Evolutionary conservation across 2,113 vertebrate genomes (phyloP).

Genomic region (Orientallactaga bullata): DNA sequence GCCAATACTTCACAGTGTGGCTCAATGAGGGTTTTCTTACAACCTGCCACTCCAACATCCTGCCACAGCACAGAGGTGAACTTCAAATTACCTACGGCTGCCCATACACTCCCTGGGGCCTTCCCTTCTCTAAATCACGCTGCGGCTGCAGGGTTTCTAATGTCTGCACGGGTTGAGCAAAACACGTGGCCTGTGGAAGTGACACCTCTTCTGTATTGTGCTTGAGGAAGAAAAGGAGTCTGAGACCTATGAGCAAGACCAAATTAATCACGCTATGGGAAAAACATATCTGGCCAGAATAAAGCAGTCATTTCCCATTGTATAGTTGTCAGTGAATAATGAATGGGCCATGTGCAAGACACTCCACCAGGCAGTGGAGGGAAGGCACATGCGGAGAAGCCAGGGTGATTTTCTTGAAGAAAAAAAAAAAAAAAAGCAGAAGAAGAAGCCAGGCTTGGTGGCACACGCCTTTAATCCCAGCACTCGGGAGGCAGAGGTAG

Average conservation of each 20-base stretch:
- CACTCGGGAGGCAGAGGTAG: too few species aligned
- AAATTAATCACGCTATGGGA: constrained; percentile 42
- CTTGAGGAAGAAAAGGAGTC: constrained; percentile 56
- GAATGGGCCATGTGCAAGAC: not conserved
- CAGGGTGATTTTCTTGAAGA: not conserved
- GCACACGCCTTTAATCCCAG: too few species aligned
- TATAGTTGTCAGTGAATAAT: not conserved
- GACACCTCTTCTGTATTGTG: constrained; percentile 41
- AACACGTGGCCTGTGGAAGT: constrained; percentile 18
- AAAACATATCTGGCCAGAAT: not conserved
- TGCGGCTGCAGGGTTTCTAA: constrained; percentile 67
- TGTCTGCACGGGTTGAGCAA: constrained; percentile 58
- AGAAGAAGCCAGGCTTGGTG: too few species aligned
- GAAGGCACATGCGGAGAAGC: not conserved
- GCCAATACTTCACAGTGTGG: constrained; percentile 63
- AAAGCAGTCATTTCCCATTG: not conserved
- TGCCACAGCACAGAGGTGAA: constrained; percentile 9
- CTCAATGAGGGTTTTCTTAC: not conserved
- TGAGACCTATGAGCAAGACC: not conserved
- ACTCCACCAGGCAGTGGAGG: not conserved
- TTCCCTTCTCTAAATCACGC: constrained; percentile 65
- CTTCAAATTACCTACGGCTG: constrained; percentile 70
- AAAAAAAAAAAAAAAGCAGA: too few species aligned
- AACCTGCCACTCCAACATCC: constrained; percentile 47
- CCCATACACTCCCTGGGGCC: not conserved